phyloP scores from a whole-genome alignment of 2,113 vertebrate species.

The Cephalopholis sonnerati region DNA sequence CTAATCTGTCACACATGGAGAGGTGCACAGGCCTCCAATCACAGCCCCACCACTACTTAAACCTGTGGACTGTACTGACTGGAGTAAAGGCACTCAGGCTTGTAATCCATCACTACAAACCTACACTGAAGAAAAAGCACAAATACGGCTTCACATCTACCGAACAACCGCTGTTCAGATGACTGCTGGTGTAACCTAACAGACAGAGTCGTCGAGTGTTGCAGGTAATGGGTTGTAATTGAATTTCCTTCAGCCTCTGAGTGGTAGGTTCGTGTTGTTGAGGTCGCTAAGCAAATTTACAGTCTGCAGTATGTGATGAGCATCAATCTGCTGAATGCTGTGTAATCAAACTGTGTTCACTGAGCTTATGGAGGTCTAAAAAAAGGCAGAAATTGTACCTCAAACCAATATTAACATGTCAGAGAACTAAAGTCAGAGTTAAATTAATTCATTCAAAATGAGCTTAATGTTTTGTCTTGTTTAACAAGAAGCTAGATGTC shows the following conservation, averaged over 20 bases:
- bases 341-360: neutral
- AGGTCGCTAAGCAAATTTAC: neutral
- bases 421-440: slow-evolving; percentile 1
- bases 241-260: neutral
- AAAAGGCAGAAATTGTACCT: neutral
- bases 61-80: slow-evolving; percentile 1
- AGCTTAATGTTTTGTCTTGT: neutral
- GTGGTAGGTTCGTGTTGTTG: neutral
- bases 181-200: neutral
- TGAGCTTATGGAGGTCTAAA: neutral
- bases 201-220: neutral
- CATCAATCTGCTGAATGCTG: too few species aligned
- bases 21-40: slow-evolving; percentile 43
- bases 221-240: neutral
- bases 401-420: neutral
- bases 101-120: slow-evolving; percentile 11
- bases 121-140: neutral
- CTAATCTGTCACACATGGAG: slow-evolving; percentile 65
- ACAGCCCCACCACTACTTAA: neutral
- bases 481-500: too few species aligned
- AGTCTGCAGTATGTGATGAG: neutral
- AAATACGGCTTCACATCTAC: neutral
- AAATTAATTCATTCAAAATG: neutral
- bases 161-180: neutral
- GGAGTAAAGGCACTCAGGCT: neutral